Base-by-base conservation (phyloP, 2,113 vertebrate genomes). In the Cichladusa arquata region DNA sequence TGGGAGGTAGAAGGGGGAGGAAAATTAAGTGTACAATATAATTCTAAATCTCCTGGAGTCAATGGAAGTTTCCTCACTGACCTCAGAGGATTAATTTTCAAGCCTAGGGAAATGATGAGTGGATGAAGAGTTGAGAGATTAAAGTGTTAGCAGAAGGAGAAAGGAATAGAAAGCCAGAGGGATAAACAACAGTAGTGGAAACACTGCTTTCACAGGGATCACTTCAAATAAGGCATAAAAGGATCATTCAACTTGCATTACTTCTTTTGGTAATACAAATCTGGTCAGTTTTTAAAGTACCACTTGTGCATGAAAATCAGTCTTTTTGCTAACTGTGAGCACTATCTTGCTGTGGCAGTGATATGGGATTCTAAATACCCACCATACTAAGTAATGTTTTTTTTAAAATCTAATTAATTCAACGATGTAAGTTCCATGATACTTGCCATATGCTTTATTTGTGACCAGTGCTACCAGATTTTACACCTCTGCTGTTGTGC, bases 71-170 rank as follows among this genome's bases (percentile, higher is more conserved):
- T 96, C 92, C 94, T 86, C 44, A 53, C 45, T 72, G 85, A 96
- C 70, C 84, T 95, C 77, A 86, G 88, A 86, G 90, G 85, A 81
- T 94, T 96, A 84, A 88, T 94, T 93, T 90, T 93, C 81, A 88
- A 94, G 90, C 84, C 81, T 95, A 36, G 73, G 91, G 94, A 93
- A 97, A 95, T 96, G 96, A 97, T 96, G 97, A 95, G 93, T 91
- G 81, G 40, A 88, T 97, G 95, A 97, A 95, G 97, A 97, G 69
- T 65, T 73, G 74, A 74, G 85, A 95, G 82, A 95, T 88, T 95
- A 88, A 94, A 95, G 81, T 64, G 74, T 77, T 96, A 94, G 90
- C 67, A 92, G 58, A 91, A 86, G 81, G 79, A 92, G 85, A 97
- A 96, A 95, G 60, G 69, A 77, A 62, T 81, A 77, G 67, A 60